Percentiles rank a stretch among this genome's conserved stretches.
Conservation (phyloP, 2,797 vertebrate genomes). For the Petrocephalus schoutedeni region DNA sequence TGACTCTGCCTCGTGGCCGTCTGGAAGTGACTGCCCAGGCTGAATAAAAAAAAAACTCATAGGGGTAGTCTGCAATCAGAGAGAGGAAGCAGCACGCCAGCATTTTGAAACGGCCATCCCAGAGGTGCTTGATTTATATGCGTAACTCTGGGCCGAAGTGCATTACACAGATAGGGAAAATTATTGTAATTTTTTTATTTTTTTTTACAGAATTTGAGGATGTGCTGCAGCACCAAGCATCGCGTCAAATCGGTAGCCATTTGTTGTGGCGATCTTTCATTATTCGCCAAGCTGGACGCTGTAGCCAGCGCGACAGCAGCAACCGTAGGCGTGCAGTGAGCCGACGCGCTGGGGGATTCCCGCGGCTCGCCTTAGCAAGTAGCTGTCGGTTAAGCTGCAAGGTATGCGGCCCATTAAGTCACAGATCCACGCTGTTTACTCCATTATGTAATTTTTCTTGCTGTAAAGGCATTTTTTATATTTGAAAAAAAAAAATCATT, state of each 20-base stretch:
- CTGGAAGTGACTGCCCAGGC: neutral
- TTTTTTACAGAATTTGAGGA: neutral
- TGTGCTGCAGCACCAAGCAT: neutral
- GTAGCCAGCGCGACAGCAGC: neutral
- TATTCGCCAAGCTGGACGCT: neutral
- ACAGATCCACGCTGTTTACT: neutral
- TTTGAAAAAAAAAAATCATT: neutral
- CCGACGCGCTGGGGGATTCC: neutral
- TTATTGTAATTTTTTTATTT: neutral
- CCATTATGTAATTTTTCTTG: neutral
- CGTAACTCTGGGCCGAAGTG: neutral
- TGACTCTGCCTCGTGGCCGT: neutral
- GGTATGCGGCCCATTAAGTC: neutral
- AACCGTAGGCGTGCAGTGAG: neutral
- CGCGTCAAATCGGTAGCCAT: neutral
- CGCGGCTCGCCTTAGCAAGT: neutral
- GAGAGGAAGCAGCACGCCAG: constrained; percentile 13
- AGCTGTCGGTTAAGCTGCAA: neutral
- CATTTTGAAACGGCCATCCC: constrained; percentile 14
- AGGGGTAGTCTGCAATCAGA: constrained; percentile 24
- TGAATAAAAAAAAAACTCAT: constrained; percentile 10
- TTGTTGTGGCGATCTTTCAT: too few species aligned
- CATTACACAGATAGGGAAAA: neutral
- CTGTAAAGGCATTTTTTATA: neutral
- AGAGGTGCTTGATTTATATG: constrained; percentile 6